Conservation (phyloP, 2,113 vertebrate species). For the Orthochromis indermauri region DNA sequence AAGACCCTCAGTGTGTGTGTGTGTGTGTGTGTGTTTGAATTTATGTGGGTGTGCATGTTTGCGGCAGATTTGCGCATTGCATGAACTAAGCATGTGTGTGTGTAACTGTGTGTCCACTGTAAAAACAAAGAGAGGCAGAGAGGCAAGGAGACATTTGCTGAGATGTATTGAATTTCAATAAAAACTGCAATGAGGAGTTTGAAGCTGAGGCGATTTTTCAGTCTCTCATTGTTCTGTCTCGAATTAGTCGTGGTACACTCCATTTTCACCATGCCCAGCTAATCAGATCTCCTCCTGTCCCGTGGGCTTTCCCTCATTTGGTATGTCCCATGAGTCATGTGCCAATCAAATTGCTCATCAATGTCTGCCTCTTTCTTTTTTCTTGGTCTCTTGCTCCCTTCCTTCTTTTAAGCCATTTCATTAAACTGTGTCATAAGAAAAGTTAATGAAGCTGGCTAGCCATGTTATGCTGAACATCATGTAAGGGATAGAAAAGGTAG, state of each 20-base stretch:
- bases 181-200: slow-evolving; percentile 38
- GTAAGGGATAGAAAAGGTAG: background rate
- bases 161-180: slow-evolving; percentile 70
- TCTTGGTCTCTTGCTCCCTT: background rate
- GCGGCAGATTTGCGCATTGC: background rate
- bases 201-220: slow-evolving; percentile 46
- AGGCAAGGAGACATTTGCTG: slow-evolving; percentile 27
- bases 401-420: slow-evolving; percentile 23
- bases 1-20: background rate
- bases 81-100: background rate
- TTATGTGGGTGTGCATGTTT: slow-evolving; percentile 4
- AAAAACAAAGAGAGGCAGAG: slow-evolving; percentile 26
- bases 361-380: slow-evolving; percentile 38
- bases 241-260: slow-evolving; percentile 62
- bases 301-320: slow-evolving; percentile 51
- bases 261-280: slow-evolving; percentile 53
- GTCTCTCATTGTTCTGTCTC: slow-evolving; percentile 48
- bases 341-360: slow-evolving; percentile 68
- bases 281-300: slow-evolving; percentile 55
- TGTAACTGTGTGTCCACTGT: slow-evolving; percentile 11
- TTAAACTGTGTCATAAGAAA: slow-evolving; percentile 36
- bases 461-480: background rate
- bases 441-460: slow-evolving; percentile 12
- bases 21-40: background rate
- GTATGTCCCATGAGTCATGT: slow-evolving; percentile 59